Evolutionary conservation across 2,797 vertebrate genomes (phyloP).

Genomic region (Tauraco hartlaubi): DNA sequence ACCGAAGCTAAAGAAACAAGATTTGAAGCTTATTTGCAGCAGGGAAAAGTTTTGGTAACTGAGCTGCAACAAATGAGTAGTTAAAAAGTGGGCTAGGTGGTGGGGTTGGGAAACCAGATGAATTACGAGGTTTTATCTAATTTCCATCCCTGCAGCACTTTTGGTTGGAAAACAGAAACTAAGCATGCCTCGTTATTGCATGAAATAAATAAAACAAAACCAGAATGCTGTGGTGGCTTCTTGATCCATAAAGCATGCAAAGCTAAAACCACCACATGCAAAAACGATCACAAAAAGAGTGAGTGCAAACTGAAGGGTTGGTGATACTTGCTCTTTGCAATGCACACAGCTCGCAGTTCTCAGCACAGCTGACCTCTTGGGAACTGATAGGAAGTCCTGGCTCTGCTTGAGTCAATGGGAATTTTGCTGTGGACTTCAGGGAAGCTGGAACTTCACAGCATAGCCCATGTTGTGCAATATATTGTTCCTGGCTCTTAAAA

Average conservation of each 20-base stretch:
- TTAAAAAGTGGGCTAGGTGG: not conserved
- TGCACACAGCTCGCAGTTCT: not conserved
- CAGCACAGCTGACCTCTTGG: constrained; percentile 22
- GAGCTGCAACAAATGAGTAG: not conserved
- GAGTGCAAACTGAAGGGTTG: constrained; percentile 11
- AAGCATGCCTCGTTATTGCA: constrained; percentile 1
- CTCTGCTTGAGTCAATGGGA: constrained; percentile 53
- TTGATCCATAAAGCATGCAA: constrained; percentile 32
- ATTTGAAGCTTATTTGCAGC: not conserved
- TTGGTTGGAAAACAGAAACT: constrained; percentile 46
- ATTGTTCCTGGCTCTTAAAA: constrained; percentile 11
- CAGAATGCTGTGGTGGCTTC: constrained; percentile 29
- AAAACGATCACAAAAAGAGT: constrained; percentile 31
- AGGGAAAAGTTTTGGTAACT: not conserved
- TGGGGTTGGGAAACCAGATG: not conserved
- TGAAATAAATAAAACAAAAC: constrained; percentile 59
- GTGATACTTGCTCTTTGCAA: not conserved
- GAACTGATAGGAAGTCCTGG: constrained; percentile 55
- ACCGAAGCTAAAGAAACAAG: not conserved
- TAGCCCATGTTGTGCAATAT: not conserved
- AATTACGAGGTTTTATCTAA: constrained; percentile 23
- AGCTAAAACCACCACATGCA: constrained; percentile 24
- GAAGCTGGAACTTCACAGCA: constrained; percentile 8
- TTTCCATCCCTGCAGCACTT: constrained; percentile 18
- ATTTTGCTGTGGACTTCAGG: constrained; percentile 37